These are phyloP conservation scores for Homarus americanus DNA, from an alignment of 1,140 invertebrate genomes.

Conservation along the genomic window DNA sequence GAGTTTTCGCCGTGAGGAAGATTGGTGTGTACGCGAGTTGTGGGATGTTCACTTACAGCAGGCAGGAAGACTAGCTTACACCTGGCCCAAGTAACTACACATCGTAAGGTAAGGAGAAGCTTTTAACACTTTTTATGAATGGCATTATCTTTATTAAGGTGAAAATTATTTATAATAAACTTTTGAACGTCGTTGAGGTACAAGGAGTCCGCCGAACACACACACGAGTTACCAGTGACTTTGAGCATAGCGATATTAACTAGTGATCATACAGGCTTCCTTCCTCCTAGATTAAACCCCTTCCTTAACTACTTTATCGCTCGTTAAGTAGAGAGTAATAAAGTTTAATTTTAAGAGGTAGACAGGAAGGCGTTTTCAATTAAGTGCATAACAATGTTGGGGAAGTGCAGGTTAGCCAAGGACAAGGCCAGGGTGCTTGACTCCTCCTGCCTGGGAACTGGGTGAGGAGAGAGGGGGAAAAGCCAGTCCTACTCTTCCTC, in stretches of 20 bases:
- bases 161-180: background rate
- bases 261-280: background rate
- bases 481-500: too few relatives aligned
- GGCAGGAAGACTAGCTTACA: conserved; percentile 3
- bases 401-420: background rate
- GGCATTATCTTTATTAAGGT: background rate
- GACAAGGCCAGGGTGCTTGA: background rate
- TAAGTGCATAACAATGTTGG: background rate
- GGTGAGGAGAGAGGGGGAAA: background rate
- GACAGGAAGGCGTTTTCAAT: background rate
- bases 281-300: background rate
- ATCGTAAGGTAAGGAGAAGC: conserved; percentile 18
- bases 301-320: background rate
- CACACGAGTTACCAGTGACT: background rate
- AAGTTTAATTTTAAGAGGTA: background rate
- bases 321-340: background rate
- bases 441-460: background rate
- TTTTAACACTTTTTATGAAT: background rate
- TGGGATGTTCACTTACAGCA: conserved; percentile 5
- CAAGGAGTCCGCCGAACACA: background rate
- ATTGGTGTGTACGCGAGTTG: background rate
- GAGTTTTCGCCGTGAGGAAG: background rate
- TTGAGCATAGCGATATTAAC: background rate
- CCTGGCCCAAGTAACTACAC: background rate
- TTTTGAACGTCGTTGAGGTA: background rate